Conservation (phyloP, 2,888 invertebrate species). For the Nymphalis polychloros region DNA sequence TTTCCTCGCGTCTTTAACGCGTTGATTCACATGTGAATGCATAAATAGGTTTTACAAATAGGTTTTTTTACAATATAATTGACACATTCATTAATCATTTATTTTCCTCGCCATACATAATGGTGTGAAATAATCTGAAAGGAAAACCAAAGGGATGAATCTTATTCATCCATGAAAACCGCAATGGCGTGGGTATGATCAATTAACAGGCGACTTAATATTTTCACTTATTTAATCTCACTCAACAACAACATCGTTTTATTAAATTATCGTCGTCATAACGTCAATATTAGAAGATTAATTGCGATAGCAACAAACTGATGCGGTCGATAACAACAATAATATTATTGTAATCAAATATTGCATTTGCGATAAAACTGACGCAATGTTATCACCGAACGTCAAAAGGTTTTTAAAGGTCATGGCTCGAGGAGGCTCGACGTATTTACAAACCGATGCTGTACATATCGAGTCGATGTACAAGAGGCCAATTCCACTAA, state of each 20-base stretch:
- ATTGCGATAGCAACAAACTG: slow-evolving; percentile 14
- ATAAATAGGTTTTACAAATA: slow-evolving; percentile 3
- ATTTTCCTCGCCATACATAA: neutral
- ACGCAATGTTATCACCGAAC: slow-evolving; percentile 28
- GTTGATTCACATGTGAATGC: slow-evolving; percentile 8
- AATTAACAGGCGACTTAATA: too few species aligned
- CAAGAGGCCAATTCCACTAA: too few species aligned
- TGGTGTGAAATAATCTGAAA: neutral
- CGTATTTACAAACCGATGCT: slow-evolving; percentile 29
- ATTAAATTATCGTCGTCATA: neutral
- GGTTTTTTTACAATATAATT: neutral
- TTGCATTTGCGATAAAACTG: slow-evolving; percentile 27
- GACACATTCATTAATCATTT: neutral
- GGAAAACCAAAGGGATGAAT: slow-evolving; percentile 7
- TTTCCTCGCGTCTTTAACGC: slow-evolving; percentile 8
- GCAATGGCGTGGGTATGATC: neutral
- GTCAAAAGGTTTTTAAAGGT: slow-evolving; percentile 27
- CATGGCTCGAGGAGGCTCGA: slow-evolving; percentile 33
- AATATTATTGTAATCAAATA: slow-evolving; percentile 18
- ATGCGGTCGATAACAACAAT: slow-evolving; percentile 23
- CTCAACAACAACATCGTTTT: neutral
- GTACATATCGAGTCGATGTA: slow-evolving; percentile 19
- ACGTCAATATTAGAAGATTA: neutral
- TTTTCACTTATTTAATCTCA: too few species aligned
- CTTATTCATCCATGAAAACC: neutral